These are phyloP conservation scores for Halotydeus destructor DNA, from an alignment of 1,140 invertebrate genomes.

Conservation along the genomic window DNA sequence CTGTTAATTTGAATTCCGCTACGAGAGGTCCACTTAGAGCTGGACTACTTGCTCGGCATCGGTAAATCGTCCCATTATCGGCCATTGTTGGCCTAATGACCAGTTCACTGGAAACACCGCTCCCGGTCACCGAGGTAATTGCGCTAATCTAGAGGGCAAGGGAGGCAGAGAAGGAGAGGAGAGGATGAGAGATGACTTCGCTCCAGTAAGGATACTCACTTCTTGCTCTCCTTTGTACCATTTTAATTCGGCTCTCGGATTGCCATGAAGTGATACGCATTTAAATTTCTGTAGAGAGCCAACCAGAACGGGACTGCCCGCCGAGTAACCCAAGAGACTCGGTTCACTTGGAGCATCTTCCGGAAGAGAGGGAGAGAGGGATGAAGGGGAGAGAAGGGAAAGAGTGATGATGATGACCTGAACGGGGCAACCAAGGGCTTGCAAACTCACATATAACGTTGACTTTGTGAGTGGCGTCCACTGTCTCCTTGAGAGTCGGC, in stretches of 20 bases:
- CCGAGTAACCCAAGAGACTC: slow-evolving; percentile 25
- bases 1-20: slow-evolving; percentile 54
- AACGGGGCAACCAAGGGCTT: no score
- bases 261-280: slow-evolving; percentile 77
- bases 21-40: slow-evolving; percentile 67
- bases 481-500: no score
- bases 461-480: slow-evolving; percentile 13
- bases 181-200: no score
- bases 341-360: slow-evolving; percentile 28
- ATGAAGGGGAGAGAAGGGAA: slow-evolving; percentile 1
- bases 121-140: slow-evolving; percentile 14
- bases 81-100: slow-evolving; percentile 47
- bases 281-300: slow-evolving; percentile 39
- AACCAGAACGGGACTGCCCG: slow-evolving; percentile 21
- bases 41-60: slow-evolving; percentile 76
- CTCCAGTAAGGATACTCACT: no score
- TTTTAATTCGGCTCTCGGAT: slow-evolving; percentile 68
- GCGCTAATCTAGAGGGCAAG: slow-evolving; percentile 15
- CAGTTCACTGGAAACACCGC: slow-evolving; percentile 18
- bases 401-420: slow-evolving; percentile 13
- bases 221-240: slow-evolving; percentile 87
- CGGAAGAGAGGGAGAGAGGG: background rate
- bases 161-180: background rate
- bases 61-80: slow-evolving; percentile 72
- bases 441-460: slow-evolving; percentile 23